Percentiles rank a stretch among this genome's conserved stretches.
Evolutionary conservation across 2,888 invertebrate species (phyloP).

Genomic region (Noctua fimbriata): DNA sequence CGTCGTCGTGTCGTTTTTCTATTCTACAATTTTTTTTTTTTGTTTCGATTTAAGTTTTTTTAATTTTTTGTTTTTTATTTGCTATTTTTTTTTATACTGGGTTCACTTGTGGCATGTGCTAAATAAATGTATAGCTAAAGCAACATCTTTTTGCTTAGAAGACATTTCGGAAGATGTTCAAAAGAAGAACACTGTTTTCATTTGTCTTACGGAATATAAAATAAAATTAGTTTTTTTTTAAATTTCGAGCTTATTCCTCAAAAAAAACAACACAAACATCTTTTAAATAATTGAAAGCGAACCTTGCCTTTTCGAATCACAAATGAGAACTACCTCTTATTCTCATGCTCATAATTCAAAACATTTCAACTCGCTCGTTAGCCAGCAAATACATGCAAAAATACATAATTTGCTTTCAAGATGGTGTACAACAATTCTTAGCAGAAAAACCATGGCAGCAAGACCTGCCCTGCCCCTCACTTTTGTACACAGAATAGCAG

Average conservation of each 20-base stretch:
- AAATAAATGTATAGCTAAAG: too few species aligned
- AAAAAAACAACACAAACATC: too few species aligned
- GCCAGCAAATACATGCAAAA: constrained; percentile 70
- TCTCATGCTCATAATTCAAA: constrained; percentile 38
- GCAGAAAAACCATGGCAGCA: constrained; percentile 74
- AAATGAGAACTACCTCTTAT: neutral
- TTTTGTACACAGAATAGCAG: constrained; percentile 9
- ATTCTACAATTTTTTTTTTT: too few species aligned
- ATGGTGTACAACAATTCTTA: constrained; percentile 81
- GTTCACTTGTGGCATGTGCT: too few species aligned
- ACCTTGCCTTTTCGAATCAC: neutral
- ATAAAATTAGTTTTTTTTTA: too few species aligned
- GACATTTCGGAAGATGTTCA: neutral
- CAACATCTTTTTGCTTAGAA: neutral
- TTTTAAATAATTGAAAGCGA: neutral
- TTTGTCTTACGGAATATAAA: too few species aligned
- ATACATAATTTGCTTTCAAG: constrained; percentile 81
- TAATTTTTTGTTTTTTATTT: too few species aligned
- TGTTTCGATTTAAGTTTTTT: too few species aligned
- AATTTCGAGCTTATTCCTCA: too few species aligned
- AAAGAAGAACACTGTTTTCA: neutral
- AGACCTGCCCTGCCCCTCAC: constrained; percentile 65
- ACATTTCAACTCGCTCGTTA: constrained; percentile 69
- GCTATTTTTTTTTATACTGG: too few species aligned
- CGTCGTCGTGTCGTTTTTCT: too few species aligned